Base-by-base conservation (phyloP, 2,113 vertebrate species). In the Halichoeres trimaculatus region DNA sequence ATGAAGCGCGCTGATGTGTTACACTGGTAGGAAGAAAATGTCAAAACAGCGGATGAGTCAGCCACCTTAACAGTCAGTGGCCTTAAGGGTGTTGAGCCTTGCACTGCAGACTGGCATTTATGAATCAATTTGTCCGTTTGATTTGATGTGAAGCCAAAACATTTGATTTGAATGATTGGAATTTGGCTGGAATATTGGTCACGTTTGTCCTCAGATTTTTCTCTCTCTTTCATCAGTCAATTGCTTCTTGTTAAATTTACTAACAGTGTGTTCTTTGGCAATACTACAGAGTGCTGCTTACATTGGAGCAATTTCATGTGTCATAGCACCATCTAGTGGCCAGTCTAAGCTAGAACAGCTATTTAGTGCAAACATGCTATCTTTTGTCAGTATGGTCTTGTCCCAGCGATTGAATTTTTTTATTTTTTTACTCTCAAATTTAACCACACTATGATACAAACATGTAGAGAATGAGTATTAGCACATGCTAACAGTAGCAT, bases 321-420 rank as follows among this genome's bases (percentile, higher is more conserved):
- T 55, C 55, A 65, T 64, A 83, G 86, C 80, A 45, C 85, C 91
- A 88, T 74, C 92, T 89, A 87, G 86, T 88, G 92, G 78, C 52
- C 8, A 59, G 10, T 48, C 20, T 4, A 12, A 8, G 38, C 14
- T 13, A 3, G n/a, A 67, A 77, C 58, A 24, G 12, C 26, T 55
- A 5, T 55, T 17, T 13, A 19, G 30, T 22, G 16, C 2, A 14
- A 52, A 30, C 30, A 30, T 30, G 6, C 30, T 6, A 30, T 30
- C 30, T 3, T 30, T 30, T 30, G 3, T 30, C 30, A 30, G 30
- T 6, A 30, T 30, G 3, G 30, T 30, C 6, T 6, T 30, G 30
- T 30, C 30, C 6, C 30, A 30, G 30, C 30, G 30, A 30, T 30
- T 30, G 30, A 30, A 30, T 6, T 30, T 30, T 30, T 30, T n/a